Conservation (phyloP, 2,797 vertebrate genomes). For the Meriones psammophilus region DNA sequence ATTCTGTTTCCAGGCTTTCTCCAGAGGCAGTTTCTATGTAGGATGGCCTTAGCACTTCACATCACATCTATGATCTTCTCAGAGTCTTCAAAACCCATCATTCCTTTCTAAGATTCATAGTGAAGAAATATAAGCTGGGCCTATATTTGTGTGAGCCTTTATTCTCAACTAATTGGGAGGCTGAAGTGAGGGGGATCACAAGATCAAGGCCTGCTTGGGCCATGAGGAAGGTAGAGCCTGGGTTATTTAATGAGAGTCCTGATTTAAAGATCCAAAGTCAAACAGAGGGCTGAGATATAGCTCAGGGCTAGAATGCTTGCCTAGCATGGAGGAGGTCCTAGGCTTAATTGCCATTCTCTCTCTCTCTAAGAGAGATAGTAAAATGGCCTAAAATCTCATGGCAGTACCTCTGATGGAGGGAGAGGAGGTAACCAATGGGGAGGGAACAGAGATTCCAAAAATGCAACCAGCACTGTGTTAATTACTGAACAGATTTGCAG, state of each 20-base stretch:
- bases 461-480: not conserved
- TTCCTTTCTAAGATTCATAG: not conserved
- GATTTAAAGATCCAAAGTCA: not conserved
- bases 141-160: not conserved
- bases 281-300: not conserved
- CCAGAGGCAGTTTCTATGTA: not conserved
- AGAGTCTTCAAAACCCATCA: conserved; percentile 17
- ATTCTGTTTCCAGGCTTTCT: not conserved
- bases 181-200: not conserved
- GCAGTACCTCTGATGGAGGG: not conserved
- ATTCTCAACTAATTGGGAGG: not conserved
- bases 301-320: no score
- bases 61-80: not conserved
- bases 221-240: not conserved
- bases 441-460: not conserved
- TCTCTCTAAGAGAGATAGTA: not conserved
- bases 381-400: not conserved
- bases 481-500: not conserved
- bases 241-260: not conserved
- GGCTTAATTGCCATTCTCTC: not conserved
- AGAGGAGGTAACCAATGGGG: not conserved
- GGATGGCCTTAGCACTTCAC: not conserved
- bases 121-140: not conserved
- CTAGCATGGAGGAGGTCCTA: not conserved
- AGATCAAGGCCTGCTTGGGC: not conserved